These are phyloP conservation scores for Plebejus anna DNA, from an alignment of 2,888 invertebrate species.

Conservation along the genomic window DNA sequence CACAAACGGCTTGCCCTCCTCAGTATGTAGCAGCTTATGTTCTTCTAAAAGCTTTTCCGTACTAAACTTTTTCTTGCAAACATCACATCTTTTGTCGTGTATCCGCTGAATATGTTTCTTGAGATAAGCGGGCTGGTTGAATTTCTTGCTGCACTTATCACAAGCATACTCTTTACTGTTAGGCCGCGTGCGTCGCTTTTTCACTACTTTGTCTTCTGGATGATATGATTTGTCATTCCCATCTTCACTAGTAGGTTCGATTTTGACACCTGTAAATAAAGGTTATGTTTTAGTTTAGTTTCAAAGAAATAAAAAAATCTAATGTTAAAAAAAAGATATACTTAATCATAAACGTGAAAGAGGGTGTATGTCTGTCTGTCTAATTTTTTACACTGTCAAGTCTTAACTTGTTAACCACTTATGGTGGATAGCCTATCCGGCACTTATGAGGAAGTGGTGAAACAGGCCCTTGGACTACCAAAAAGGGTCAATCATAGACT, in stretches of 20 bases:
- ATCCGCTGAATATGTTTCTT: not conserved
- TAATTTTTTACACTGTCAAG: too few relatives aligned
- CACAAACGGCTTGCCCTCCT: not conserved
- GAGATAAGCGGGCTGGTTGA: conserved; percentile 10
- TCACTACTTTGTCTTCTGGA: not conserved
- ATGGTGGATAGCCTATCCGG: too few relatives aligned
- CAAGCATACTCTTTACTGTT: not conserved
- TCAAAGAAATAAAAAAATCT: not conserved
- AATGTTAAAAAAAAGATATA: too few relatives aligned
- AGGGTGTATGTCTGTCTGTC: too few relatives aligned
- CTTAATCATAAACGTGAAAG: too few relatives aligned
- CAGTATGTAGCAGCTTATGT: not conserved
- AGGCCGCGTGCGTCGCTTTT: not conserved
- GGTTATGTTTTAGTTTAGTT: not conserved
- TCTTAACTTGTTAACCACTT: too few relatives aligned
- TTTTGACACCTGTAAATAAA: not conserved
- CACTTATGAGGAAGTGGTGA: too few relatives aligned
- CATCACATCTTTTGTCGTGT: not conserved
- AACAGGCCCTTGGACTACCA: too few relatives aligned
- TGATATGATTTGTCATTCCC: not conserved
- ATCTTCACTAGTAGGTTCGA: not conserved
- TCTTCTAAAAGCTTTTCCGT: not conserved
- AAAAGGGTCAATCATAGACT: not conserved
- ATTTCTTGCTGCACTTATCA: conserved; percentile 10
- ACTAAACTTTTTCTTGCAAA: not conserved